Conservation (phyloP, 1,140 invertebrate species). For the Aphis gossypii region DNA sequence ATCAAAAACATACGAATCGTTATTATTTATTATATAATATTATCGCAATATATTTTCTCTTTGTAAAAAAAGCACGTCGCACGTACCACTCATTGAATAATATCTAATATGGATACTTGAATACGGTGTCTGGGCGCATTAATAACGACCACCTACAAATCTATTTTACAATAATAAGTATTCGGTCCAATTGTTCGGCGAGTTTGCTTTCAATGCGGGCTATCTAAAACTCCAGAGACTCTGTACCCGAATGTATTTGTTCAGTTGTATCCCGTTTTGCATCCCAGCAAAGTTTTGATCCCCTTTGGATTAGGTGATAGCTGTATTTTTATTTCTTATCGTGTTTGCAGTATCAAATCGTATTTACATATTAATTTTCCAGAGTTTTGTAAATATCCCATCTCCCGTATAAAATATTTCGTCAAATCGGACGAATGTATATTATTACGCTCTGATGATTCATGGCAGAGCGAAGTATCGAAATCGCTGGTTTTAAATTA, state of each 20-base stretch:
- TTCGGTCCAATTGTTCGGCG: conserved; percentile 3
- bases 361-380: not conserved
- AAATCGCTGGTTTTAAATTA: not conserved
- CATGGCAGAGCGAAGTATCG: not conserved
- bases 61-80: not conserved
- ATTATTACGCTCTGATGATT: not conserved
- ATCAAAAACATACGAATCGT: not conserved
- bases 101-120: not conserved
- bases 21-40: too few relatives aligned
- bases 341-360: not conserved
- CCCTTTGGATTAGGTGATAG: not conserved
- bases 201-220: conserved; percentile 22
- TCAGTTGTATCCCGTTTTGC: not conserved
- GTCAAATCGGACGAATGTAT: not conserved
- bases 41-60: not conserved
- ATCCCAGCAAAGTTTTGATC: conserved; percentile 29
- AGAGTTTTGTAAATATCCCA: not conserved
- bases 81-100: not conserved
- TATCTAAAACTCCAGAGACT: not conserved
- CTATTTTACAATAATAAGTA: not conserved
- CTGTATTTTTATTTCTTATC: conserved; percentile 3
- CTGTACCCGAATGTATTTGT: not conserved
- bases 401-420: not conserved
- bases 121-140: not conserved
- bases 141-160: not conserved